Percentiles rank a stretch among this genome's conserved stretches.
Evolutionary conservation across 1,140 invertebrate species (phyloP).

Genomic region (Xylocopa sonorina): DNA sequence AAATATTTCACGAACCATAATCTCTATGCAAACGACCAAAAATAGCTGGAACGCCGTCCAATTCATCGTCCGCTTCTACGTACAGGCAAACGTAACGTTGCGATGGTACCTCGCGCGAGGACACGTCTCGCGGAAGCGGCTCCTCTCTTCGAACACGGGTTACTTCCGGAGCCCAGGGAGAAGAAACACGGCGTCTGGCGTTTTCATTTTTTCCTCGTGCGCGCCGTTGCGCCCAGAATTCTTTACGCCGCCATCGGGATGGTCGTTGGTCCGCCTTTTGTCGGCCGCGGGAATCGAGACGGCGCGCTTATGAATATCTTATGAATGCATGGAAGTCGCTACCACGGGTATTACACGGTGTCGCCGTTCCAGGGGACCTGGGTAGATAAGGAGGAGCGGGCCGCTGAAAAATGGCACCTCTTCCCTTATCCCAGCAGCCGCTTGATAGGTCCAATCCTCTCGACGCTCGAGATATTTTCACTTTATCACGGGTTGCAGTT

Average conservation of each 20-base stretch:
- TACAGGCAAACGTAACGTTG: no score
- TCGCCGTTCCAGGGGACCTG: conserved; percentile 50
- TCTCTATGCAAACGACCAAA: not conserved
- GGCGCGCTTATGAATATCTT: conserved; percentile 73
- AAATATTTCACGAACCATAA: not conserved
- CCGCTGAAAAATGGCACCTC: conserved; percentile 63
- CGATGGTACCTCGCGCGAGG: no score
- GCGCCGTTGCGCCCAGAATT: conserved; percentile 10
- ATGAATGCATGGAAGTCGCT: conserved; percentile 73
- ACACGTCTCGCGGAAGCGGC: no score
- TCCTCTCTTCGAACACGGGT: no score
- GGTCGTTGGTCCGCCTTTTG: conserved; percentile 56
- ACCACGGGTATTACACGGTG: conserved; percentile 67
- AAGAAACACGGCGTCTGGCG: not conserved
- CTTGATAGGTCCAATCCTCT: conserved; percentile 55
- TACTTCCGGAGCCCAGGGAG: not conserved
- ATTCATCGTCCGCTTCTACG: not conserved
- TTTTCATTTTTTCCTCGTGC: no score
- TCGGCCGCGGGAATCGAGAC: conserved; percentile 60
- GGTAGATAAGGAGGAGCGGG: conserved; percentile 50
- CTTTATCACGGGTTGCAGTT: conserved; percentile 58
- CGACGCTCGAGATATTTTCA: conserved; percentile 55
- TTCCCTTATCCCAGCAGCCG: conserved; percentile 40
- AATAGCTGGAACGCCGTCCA: not conserved
- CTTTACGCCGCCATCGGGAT: conserved; percentile 56